Conservation (phyloP, 2,797 vertebrate genomes). For the Stomatorhinus walkeri region DNA sequence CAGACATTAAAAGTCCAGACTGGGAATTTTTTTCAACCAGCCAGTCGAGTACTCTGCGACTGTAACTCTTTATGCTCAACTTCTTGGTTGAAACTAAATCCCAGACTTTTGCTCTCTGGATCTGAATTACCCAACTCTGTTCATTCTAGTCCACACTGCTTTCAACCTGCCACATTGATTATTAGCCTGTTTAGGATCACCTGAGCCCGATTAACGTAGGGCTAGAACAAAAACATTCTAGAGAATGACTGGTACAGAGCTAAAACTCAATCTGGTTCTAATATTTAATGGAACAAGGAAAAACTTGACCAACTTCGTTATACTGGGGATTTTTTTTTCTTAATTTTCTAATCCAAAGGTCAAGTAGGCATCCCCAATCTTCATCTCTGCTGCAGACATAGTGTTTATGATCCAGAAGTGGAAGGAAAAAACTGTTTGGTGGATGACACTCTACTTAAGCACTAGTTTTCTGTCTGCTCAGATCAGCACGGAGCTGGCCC, state of each 20-base stretch:
- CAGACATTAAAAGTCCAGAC: neutral
- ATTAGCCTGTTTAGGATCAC: neutral
- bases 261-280: neutral
- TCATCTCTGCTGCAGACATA: neutral
- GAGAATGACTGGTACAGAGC: neutral
- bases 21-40: neutral
- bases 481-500: constrained; percentile 58
- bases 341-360: neutral
- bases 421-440: neutral
- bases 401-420: neutral
- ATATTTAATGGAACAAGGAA: neutral
- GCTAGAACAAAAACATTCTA: neutral
- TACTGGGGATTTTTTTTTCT: neutral
- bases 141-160: neutral
- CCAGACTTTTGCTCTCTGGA: neutral
- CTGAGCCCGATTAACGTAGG: neutral
- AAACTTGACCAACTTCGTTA: neutral
- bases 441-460: neutral
- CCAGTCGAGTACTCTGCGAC: neutral
- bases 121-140: neutral
- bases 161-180: neutral
- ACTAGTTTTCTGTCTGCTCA: constrained; percentile 35
- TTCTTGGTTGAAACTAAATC: neutral
- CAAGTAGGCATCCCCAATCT: neutral
- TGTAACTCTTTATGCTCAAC: neutral